Evolutionary conservation across 53 echinoderm and acorn worm genomes (phyloP).

Genomic region (Holothuria leucospilota): DNA sequence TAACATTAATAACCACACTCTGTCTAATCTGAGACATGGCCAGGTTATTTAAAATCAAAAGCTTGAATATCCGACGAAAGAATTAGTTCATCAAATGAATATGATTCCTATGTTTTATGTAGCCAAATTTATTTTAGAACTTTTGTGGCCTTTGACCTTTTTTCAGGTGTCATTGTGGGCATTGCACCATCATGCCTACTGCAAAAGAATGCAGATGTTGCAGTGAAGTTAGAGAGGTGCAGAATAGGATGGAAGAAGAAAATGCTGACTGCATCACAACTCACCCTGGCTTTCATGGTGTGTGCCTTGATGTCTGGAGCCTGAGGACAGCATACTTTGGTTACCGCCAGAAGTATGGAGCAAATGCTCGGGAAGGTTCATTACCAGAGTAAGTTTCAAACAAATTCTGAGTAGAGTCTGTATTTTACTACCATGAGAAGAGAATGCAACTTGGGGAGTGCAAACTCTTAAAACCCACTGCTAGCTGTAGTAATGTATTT

Average conservation of each 20-base stretch:
- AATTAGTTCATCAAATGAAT: not conserved
- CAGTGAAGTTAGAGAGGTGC: not conserved
- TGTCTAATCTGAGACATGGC: not conserved
- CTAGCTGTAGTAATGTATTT: too few relatives aligned
- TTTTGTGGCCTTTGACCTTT: not conserved
- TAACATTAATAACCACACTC: too few relatives aligned
- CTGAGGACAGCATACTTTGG: not conserved
- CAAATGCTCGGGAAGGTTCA: not conserved
- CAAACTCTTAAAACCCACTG: too few relatives aligned
- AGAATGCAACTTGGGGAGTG: not conserved
- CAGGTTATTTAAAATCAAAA: not conserved
- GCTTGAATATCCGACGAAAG: not conserved
- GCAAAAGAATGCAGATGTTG: slow-evolving; percentile 17
- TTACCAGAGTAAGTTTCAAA: slow-evolving; percentile 9
- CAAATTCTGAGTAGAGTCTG: not conserved
- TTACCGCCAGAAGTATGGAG: slow-evolving; percentile 10
- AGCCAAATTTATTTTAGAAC: not conserved
- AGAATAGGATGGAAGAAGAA: slow-evolving; percentile 2
- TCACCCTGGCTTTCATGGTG: slow-evolving; percentile 10
- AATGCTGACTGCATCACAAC: not conserved
- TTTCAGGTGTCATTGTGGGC: slow-evolving; percentile 7
- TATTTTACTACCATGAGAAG: not conserved
- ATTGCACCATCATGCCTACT: not conserved
- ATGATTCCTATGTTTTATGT: not conserved
- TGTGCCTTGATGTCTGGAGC: not conserved